Conservation (phyloP, 2,888 invertebrate genomes). For the Cyclophora punctaria region DNA sequence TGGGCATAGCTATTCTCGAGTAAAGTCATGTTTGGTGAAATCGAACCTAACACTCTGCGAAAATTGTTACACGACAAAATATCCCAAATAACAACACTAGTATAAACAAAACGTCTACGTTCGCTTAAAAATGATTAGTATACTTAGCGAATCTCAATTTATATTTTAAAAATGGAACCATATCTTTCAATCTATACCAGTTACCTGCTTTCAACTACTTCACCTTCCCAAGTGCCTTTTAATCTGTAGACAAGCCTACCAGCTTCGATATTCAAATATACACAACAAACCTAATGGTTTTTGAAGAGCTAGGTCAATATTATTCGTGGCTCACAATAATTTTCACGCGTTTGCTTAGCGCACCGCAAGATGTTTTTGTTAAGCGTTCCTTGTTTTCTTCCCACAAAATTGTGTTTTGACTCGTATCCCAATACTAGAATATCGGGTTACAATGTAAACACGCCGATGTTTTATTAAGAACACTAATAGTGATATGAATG, state of each 20-base stretch:
- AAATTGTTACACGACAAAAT: too few species aligned
- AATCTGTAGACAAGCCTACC: constrained; percentile 35
- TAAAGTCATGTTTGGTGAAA: too few species aligned
- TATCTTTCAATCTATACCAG: too few species aligned
- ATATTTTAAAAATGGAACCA: too few species aligned
- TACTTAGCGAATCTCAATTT: too few species aligned
- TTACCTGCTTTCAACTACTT: neutral
- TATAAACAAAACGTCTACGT: too few species aligned
- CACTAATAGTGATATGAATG: neutral
- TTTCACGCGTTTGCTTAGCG: constrained; percentile 60
- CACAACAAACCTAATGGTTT: constrained; percentile 67
- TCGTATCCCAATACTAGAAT: constrained; percentile 26
- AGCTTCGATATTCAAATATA: constrained; percentile 42
- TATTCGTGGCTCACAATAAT: constrained; percentile 66
- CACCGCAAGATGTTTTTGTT: constrained; percentile 47
- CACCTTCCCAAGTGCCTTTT: constrained; percentile 16
- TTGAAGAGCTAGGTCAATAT: constrained; percentile 65
- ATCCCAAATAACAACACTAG: too few species aligned
- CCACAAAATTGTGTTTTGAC: constrained; percentile 34
- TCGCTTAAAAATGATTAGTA: too few species aligned
- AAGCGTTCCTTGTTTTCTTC: constrained; percentile 41
- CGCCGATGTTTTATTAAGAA: constrained; percentile 2
- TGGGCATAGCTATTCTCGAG: too few species aligned
- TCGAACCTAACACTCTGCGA: too few species aligned
- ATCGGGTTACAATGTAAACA: constrained; percentile 28